Evolutionary conservation across 2,797 vertebrate species (phyloP).

Genomic region (Manis javanica): DNA sequence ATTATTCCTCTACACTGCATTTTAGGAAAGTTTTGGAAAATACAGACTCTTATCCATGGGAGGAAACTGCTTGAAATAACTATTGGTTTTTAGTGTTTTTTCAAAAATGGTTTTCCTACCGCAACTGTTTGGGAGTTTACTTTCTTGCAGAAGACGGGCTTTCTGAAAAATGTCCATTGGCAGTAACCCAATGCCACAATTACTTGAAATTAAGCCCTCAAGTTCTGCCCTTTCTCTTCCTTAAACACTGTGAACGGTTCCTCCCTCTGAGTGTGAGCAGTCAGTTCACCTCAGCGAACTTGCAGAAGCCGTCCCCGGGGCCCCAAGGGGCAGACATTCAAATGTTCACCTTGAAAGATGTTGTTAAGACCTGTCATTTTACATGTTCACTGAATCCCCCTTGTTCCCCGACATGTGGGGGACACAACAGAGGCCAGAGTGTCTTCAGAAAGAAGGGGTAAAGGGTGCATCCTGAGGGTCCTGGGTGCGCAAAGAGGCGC

Average conservation of each 20-base stretch:
- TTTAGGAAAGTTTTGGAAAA: slow-evolving; percentile 43
- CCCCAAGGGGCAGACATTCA: not conserved
- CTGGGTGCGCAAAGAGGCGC: not conserved
- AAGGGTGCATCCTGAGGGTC: not conserved
- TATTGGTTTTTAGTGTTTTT: not conserved
- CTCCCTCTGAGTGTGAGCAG: slow-evolving; percentile 31
- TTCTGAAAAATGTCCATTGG: slow-evolving; percentile 72
- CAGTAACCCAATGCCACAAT: slow-evolving; percentile 56
- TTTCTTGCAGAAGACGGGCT: slow-evolving; percentile 50
- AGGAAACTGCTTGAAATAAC: slow-evolving; percentile 20
- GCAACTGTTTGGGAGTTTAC: not conserved
- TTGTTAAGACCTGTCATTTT: not conserved
- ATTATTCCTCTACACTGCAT: not conserved
- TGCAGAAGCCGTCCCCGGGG: not conserved
- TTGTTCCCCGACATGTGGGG: rapidly evolving
- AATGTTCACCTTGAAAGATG: not conserved
- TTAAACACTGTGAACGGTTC: slow-evolving; percentile 28
- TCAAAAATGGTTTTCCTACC: not conserved
- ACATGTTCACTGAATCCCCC: not conserved
- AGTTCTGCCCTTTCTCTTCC: slow-evolving; percentile 71
- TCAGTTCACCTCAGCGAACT: not conserved
- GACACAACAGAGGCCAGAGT: not conserved
- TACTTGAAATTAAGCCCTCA: slow-evolving; percentile 79
- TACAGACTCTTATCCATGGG: not conserved
- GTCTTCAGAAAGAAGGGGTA: not conserved